Evolutionary conservation across 2,113 vertebrate species (phyloP), one percentile per base, ranked within the genome.

Genomic region (Pipra filicauda): DNA sequence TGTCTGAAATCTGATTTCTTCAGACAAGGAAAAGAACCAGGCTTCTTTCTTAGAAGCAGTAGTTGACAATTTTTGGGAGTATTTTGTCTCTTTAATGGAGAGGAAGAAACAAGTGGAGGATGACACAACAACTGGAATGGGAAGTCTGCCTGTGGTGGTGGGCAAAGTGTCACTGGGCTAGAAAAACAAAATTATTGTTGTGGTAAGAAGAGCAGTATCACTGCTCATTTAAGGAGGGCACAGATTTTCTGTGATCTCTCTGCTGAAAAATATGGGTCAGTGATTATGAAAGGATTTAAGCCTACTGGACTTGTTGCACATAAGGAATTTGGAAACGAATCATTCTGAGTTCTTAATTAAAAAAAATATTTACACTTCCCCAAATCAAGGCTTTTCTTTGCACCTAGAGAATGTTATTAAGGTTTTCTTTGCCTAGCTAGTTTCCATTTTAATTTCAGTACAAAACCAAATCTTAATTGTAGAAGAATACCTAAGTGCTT

Each of bases 291-390:
- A 88, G 55, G 73, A 89, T 21, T 58, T 62, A 73, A 92, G 76
- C 59, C 67, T 51, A 33, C 28, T 66, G 55, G 82, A 69, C 30
- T 73, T 62, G 43, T 28, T 96, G 91, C 89, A 84, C 80, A 81
- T 43, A 62, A 91, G 84, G 93, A 92, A 95, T 94, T 89, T 89
- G 76, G 91, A 91, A 94, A 70, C 9, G 7, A 88, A 71, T 95
- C 46, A 39, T 78, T 85, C 22, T 0, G 7, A 88, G 82, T 43
- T 75, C 43, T 71, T 93, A 74, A 84, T 89, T 91, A 3, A 76
- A 95, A 83, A 67, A 46, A 77, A 43, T 21, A 76, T 55, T 71
- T 81, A 37, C 18, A 33, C 49, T 80, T 86, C 28, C 26, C 30
- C 51, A 84, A 88, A 81, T 51, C 15, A 71, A 44, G 20, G 51